These are phyloP conservation scores for Poecilia gillii DNA, from an alignment of 2,797 vertebrate genomes.

Conservation along the genomic window DNA sequence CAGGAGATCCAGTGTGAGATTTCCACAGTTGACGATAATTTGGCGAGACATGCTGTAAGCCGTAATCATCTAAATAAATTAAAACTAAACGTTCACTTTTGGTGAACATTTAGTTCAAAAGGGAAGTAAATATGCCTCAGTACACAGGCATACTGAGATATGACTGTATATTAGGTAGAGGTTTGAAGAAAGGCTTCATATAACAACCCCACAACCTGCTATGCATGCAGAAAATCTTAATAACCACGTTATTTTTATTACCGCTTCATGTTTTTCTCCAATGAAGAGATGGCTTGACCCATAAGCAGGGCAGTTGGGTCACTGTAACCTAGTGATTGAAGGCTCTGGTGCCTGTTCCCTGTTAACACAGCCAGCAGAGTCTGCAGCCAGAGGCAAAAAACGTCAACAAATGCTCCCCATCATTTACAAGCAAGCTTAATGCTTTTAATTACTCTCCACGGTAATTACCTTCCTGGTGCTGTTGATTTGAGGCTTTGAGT, in stretches of 20 bases:
- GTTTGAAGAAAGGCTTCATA: constrained; percentile 19
- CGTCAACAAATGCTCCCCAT: constrained; percentile 63
- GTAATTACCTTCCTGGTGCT: not conserved
- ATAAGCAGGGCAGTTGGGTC: constrained; percentile 75
- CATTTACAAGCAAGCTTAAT: constrained; percentile 38
- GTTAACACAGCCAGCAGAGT: constrained; percentile 57
- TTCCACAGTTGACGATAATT: not conserved
- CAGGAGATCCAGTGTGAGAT: not conserved
- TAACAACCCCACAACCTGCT: constrained; percentile 1
- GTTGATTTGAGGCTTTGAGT: not conserved
- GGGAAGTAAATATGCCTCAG: too few relatives aligned
- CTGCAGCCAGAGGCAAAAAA: constrained; percentile 52
- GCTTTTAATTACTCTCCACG: constrained; percentile 40
- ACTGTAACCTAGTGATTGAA: constrained; percentile 80
- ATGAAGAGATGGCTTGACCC: constrained; percentile 45
- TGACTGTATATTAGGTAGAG: constrained; percentile 20
- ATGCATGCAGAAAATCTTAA: constrained; percentile 25
- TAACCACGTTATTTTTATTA: constrained; percentile 36
- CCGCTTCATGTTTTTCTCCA: constrained; percentile 55
- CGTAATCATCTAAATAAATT: too few relatives aligned
- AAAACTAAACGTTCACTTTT: too few relatives aligned
- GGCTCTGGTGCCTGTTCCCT: constrained; percentile 67
- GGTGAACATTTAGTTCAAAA: too few relatives aligned
- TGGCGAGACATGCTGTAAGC: not conserved
- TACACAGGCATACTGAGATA: too few relatives aligned